A percentile compares a stretch with the other conserved stretches of the same genome.
These are phyloP conservation scores for Artemia sp. DNA, from an alignment of 2,888 invertebrate species.

Conservation along the genomic window DNA sequence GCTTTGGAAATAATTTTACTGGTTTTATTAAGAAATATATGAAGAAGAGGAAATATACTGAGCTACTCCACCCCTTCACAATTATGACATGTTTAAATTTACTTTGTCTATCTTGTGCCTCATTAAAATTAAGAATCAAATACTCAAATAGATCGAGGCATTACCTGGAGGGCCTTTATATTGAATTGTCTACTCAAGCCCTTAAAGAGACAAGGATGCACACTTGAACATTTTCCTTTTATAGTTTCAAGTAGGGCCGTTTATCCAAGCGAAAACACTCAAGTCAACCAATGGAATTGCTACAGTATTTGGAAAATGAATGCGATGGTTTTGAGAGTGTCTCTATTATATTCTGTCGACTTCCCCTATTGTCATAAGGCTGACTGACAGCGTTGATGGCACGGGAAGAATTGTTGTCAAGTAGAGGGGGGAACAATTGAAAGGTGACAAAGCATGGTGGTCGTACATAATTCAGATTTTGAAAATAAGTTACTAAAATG, in stretches of 20 bases:
- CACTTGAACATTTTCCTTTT: conserved; percentile 3
- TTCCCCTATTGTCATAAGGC: conserved; percentile 10
- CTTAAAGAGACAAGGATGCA: conserved; percentile 5
- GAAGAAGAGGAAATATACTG: too few species aligned
- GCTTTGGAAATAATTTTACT: too few species aligned
- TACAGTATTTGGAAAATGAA: conserved; percentile 6
- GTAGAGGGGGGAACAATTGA: neutral
- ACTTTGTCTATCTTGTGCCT: too few species aligned
- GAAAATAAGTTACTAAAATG: too few species aligned
- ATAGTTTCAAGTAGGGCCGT: neutral
- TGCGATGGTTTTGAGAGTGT: neutral
- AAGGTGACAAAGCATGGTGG: conserved; percentile 14
- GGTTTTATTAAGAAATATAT: too few species aligned
- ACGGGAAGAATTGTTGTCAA: conserved; percentile 9
- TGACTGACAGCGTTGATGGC: conserved; percentile 15
- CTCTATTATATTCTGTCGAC: conserved; percentile 14
- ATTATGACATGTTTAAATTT: too few species aligned
- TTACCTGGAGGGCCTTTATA: too few species aligned
- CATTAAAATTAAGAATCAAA: too few species aligned
- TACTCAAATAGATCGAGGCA: too few species aligned
- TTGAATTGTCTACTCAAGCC: neutral
- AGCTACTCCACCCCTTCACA: too few species aligned
- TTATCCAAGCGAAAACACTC: conserved; percentile 11
- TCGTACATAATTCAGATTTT: neutral
- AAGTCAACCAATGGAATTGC: conserved; percentile 2